Base-by-base conservation (phyloP, 2,113 vertebrate genomes). In the Paramisgurnus dabryanus region DNA sequence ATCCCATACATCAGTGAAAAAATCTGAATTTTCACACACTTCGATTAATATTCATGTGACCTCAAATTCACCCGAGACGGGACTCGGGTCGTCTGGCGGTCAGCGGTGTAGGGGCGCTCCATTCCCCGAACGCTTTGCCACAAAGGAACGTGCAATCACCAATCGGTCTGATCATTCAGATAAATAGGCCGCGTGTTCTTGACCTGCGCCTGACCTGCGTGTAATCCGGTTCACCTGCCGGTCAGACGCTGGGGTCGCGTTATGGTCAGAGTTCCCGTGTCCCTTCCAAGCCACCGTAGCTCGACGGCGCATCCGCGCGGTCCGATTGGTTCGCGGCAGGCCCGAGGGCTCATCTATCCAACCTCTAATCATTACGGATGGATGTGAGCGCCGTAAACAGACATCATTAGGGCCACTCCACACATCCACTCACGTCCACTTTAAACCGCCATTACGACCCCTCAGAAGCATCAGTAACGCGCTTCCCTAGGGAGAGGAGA, bases 361-460 rank as follows among this genome's bases (percentile, higher is more conserved):
- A 45, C 66, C 91, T 90, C 93, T 94, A 94, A 95, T 93, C 93
- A 93, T 93, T 93, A 93, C 91, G 93, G 92, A 94, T 93, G 92
- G 92, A 86, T 40, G 76, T 61, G 87, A 90, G 91, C 86, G 85
- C 88, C 87, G 70, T 82, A 85, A 87, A 85, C 81, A 67, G 86
- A 71, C 64, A 77, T 85, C 83, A 80, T 87, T 87, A 85, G 75
- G 63, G 64, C 76, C 70, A 74, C 79, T 83, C 75, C 61, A 53
- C 83, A 82, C 72, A 82, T 47, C 63, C 81, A 75, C 86, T 80
- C 83, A 60, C 61, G 80, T 87, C 83, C 79, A 81, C 86, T 85
- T 85, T 83, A 87, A 83, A 83, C 75, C 63, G 63, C 79, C 78
- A 76, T 87, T 85, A 81, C 64, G 64, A 70, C 76, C 76, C 63